Base-by-base conservation (phyloP, 2,888 invertebrate genomes). In the Argynnis bischoffii region DNA sequence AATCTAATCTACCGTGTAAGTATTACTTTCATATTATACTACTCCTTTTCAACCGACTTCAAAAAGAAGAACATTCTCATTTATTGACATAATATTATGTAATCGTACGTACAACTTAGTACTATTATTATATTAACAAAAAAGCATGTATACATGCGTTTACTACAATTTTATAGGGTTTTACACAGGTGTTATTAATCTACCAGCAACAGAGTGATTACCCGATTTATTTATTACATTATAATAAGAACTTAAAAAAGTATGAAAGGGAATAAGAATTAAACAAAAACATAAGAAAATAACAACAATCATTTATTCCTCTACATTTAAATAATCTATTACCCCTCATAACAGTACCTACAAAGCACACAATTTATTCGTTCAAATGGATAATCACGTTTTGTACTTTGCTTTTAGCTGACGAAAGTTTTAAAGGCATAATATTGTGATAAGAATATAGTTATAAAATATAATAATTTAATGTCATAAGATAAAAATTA, bases 221-320 rank as follows among this genome's bases (percentile, higher is more conserved):
- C 4, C 2, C 14, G 1, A 53, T 14, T 53, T 21, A 15, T 26
- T 53, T 26, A 5, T 2, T 5, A 13, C 53, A 53, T 1, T 14
- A 26, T 53, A 2, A 18, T 53, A 18, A 53, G 3, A 35, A 53
- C 26, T 14, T 35, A 14, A 31, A 16, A 63, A 2, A 53, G 6
- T 3, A 47, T 35, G 6, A 46, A n/a, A 35, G 6, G 31, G n/a
- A 18, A 51, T 35, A 31, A n/a, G 53, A 57, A 59, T 57, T 67
- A 75, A 79, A 77, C 78, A 79, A 80, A 76, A 75, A 70, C 63
- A 72, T 66, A 71, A 73, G 66, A 74, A 79, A 81, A 80, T 81
- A 83, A 85, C 77, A 86, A 86, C 82, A 86, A 87, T 81, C 81
- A 83, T 81, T 85, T 84, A 87, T 85, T 87, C 61, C 69, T 67